Base-by-base conservation (phyloP, 2,888 invertebrate species). In the Lochmaea crataegi region DNA sequence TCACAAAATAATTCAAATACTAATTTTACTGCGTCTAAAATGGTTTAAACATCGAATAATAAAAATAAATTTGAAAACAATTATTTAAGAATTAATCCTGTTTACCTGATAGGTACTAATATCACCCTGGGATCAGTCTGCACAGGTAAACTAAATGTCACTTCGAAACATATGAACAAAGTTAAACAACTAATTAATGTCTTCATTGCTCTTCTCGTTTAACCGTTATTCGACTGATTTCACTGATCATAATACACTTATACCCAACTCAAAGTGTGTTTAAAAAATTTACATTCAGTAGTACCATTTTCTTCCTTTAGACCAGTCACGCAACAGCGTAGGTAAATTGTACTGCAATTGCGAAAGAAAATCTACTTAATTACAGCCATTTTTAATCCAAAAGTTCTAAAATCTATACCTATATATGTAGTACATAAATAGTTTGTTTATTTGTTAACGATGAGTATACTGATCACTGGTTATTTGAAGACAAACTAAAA, bases 211-310 rank as follows among this genome's bases (percentile, higher is more conserved):
- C 41, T 42, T 63, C 61, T 11, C 10, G 10, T 16, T 60, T 32
- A 12, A 60, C 60, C 38, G 32, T 38, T 60, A 60, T 22, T 60
- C 38, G 32, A 42, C 61, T 63, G 42, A n/a, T 63, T 42, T 18
- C 41, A 42, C 38, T 18, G 61, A n/a, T 60, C n/a, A 41, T 61
- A 6, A 41, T 41, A 61, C 32, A 41, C 42, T 16, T 63, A 63
- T 63, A 38, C 6, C 38, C 7, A 32, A 16, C 16, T 60, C 60
- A n/a, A 11, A 38, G 60, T 60, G 38, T 60, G 60, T n/a, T 38
- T 60, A 60, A 60, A 60, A 60, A 38, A 60, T 60, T 60, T 38
- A 60, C 61, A 60, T n/a, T 38, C 11, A 26, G 60, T 26, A 12
- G n/a, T 60, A 18, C 4, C 42, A 12, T 63, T 18, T 63, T 42